phyloP scores from a whole-genome alignment of 2,797 vertebrate species.

The Gymnopithys bicolor region DNA sequence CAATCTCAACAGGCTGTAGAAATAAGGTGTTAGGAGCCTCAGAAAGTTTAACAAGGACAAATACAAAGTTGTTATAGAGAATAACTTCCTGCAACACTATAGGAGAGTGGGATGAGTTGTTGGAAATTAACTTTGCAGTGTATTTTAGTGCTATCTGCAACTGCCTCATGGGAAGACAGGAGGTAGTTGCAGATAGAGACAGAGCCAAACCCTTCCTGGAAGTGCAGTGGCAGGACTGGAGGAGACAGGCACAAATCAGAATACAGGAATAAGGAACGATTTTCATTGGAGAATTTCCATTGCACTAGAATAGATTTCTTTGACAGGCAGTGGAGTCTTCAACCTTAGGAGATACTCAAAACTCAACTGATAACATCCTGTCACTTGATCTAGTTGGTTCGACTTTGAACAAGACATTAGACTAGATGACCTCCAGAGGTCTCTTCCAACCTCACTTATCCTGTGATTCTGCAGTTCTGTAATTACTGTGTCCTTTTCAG shows the following conservation, averaged over 20 bases:
- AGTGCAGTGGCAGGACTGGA: background rate
- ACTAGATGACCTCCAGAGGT: background rate
- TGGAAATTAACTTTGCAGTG: background rate
- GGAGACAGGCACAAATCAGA: background rate
- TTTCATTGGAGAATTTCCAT: background rate
- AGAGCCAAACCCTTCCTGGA: background rate
- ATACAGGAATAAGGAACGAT: background rate
- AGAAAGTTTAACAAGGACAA: background rate
- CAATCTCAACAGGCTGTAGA: background rate
- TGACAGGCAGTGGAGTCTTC: background rate
- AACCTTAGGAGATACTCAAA: background rate
- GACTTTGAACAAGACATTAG: background rate
- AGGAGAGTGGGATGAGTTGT: background rate
- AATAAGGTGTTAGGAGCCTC: background rate
- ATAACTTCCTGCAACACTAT: background rate
- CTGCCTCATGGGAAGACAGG: background rate
- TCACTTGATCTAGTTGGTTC: background rate
- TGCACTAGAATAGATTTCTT: background rate
- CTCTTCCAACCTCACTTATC: background rate
- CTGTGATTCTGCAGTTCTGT: background rate
- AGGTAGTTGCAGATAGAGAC: background rate
- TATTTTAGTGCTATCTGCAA: background rate
- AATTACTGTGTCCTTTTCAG: background rate
- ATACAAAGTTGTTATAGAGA: background rate
- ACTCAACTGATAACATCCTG: background rate